Evolutionary conservation across 1,140 invertebrate genomes (phyloP).

Genomic region (Nixonia krombeini): DNA sequence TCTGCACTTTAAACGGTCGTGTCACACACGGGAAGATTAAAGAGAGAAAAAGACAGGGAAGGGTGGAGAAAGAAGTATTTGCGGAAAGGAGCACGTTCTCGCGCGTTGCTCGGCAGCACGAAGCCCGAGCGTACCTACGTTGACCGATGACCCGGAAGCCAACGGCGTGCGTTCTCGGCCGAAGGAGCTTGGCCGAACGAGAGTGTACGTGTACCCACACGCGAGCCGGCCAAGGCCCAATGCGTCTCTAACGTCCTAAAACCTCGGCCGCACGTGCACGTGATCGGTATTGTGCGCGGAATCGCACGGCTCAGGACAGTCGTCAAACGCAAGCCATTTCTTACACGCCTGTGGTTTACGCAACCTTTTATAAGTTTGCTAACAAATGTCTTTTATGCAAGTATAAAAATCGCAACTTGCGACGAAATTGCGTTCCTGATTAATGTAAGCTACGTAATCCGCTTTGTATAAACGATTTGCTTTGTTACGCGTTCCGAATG

Average conservation of each 20-base stretch:
- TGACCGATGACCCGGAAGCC: conserved; percentile 51
- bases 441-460: too few species aligned
- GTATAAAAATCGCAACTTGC: too few species aligned
- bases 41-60: not conserved
- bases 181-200: not conserved
- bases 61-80: not conserved
- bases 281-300: too few species aligned
- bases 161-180: conserved; percentile 2
- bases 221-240: not conserved
- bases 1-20: not conserved
- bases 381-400: too few species aligned
- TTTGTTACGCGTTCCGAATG: too few species aligned
- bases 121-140: not conserved
- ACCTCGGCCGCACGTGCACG: too few species aligned
- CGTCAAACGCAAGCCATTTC: too few species aligned
- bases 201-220: not conserved
- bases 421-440: too few species aligned
- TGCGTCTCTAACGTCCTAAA: not conserved
- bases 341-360: too few species aligned
- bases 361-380: too few species aligned
- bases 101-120: not conserved
- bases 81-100: not conserved
- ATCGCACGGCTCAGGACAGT: too few species aligned
- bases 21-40: not conserved
- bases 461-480: too few species aligned